Evolutionary conservation across 2,113 vertebrate species (phyloP).

Genomic region (Corythaixoides concolor): DNA sequence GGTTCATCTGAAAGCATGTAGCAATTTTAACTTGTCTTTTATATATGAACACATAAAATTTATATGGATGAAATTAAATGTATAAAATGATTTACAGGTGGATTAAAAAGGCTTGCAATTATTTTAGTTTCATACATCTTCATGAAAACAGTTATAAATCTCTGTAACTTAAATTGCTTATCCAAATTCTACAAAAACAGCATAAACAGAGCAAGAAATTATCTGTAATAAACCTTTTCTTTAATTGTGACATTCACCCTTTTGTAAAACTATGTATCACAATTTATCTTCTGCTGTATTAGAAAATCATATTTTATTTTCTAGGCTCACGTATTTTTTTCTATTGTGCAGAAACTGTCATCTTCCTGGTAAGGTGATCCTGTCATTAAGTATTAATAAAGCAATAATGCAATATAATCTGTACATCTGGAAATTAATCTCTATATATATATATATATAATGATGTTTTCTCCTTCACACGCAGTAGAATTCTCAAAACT

Average conservation of each 20-base stretch:
- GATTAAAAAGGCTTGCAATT: slow-evolving; percentile 68
- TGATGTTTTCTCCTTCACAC: neutral
- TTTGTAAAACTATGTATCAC: slow-evolving; percentile 34
- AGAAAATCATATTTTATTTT: neutral
- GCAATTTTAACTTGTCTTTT: slow-evolving; percentile 66
- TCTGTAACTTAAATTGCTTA: slow-evolving; percentile 75
- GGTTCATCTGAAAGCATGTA: slow-evolving; percentile 41
- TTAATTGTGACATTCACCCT: slow-evolving; percentile 61
- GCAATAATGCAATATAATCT: neutral
- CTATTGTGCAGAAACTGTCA: neutral
- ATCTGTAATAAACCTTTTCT: slow-evolving; percentile 79
- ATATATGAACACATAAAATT: slow-evolving; percentile 57
- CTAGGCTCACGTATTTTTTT: neutral
- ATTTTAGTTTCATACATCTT: slow-evolving; percentile 77
- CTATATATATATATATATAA: neutral
- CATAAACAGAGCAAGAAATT: slow-evolving; percentile 75
- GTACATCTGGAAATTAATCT: neutral
- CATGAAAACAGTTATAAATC: slow-evolving; percentile 79
- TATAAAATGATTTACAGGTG: slow-evolving; percentile 76
- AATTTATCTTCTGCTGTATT: slow-evolving; percentile 37
- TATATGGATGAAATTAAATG: slow-evolving; percentile 73
- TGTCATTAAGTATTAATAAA: neutral
- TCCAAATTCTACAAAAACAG: slow-evolving; percentile 62
- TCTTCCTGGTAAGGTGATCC: neutral
- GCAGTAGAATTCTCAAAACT: neutral